Conservation (phyloP, 2,797 vertebrate species). For the Mustela erminea region DNA sequence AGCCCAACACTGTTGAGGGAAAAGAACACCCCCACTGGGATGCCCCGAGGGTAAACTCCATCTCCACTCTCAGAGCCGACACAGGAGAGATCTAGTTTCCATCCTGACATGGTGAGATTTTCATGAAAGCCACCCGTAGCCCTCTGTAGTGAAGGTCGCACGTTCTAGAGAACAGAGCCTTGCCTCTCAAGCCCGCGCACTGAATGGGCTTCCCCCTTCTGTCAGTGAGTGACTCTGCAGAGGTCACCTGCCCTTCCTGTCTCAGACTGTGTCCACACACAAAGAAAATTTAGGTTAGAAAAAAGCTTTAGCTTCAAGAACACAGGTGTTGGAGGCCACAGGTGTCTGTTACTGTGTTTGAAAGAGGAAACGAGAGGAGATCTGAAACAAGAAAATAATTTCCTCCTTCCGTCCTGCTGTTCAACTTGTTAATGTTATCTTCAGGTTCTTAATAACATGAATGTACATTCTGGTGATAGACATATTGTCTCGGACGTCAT, state of each 20-base stretch:
- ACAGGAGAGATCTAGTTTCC: constrained; percentile 51
- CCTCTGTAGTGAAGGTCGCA: constrained; percentile 47
- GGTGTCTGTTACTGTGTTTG: neutral
- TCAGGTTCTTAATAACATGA: neutral
- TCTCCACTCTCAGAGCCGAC: neutral
- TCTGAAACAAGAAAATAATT: neutral
- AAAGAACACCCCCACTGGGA: constrained; percentile 67
- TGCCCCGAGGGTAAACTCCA: constrained; percentile 20
- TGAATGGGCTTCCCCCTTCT: constrained; percentile 2
- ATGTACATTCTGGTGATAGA: neutral
- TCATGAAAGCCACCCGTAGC: constrained; percentile 64
- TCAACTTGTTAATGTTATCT: neutral
- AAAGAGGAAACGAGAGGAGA: neutral
- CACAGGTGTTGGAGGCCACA: neutral
- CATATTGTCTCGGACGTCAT: neutral
- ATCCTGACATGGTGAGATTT: constrained; percentile 48
- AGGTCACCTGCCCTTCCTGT: constrained; percentile 52
- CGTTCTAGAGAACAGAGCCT: constrained; percentile 9
- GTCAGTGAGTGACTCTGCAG: neutral
- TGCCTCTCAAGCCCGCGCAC: neutral
- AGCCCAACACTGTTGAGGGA: neutral
- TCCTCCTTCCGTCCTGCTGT: neutral
- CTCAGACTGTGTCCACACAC: neutral
- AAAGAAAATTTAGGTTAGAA: neutral
- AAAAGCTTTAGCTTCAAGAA: neutral